Base-by-base conservation (phyloP, 2,113 vertebrate species). In the Sclerurus mexicanus region DNA sequence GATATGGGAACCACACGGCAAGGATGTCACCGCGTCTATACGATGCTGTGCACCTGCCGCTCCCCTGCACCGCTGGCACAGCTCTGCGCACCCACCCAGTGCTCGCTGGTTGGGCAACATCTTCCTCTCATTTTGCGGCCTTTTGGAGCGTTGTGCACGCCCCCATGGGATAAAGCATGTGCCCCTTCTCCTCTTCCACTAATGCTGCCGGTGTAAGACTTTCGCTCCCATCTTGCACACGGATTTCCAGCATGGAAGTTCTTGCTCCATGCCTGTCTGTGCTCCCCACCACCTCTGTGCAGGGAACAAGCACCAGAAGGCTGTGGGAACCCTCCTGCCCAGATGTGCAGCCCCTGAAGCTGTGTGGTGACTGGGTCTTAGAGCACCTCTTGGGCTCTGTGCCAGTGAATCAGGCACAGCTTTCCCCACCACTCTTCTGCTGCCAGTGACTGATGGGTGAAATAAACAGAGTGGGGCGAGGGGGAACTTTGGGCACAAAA, bases 161-260 rank as follows among this genome's bases (percentile, higher is more conserved):
- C 5, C 22, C 15, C 19, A 2, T 0, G 5, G 25, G 16, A 18
- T 50, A 23, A 68, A 77, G 52, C 0, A 0, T 18, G 25, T 4
- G 18, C 7, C 10, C 13, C 6, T 9, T 59, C 35, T 58, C 42
- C 22, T 42, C 23, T 63, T 35, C n/a, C 12, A 2, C 17, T 7
- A 7, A 9, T 10, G 4, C 33, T 60, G 46, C 16, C 7, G 3
- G 44, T 62, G 52, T 46, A 25, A n/a, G 28, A 8, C 39, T 75
- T 63, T 49, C 5, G 1, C 11, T 53, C 18, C 73, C 13, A 14
- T 13, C 71, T 39, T 50, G 33, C 33, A 50, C 20, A 0, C 2
- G 7, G 16, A 35, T 42, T 66, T 79, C 23, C 81, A 71, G 50
- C 4, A 3, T 2, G 12, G 33, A 66, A 28, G 20, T 37, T 12